Base-by-base conservation (phyloP, 2,113 vertebrate species). In the Poecile atricapillus region DNA sequence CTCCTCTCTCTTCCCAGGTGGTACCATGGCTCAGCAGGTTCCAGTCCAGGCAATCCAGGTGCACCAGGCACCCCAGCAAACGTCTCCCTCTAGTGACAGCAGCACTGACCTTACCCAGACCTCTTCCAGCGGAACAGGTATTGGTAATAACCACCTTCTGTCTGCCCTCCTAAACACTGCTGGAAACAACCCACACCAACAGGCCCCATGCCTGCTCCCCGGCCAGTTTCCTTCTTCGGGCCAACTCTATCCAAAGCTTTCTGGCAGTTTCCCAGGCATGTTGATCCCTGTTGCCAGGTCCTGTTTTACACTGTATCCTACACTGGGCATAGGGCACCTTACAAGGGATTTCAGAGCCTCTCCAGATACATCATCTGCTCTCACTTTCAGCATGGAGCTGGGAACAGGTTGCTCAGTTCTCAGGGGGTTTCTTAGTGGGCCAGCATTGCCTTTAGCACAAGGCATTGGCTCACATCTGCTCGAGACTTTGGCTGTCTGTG, bases 11-110 rank as follows among this genome's bases (percentile, higher is more conserved):
- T 97, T 85, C 33, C 3, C 95, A 99, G 99, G 99, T 93, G 98
- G 98, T 53, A 98, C 99, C 21, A 97, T 99, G 97, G 97, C 98
- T 76, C 99, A 99, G 98, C 99, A 99, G 97, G 98, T 98, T 83
- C 98, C 98, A n/a, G 98, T 99, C 56, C 99, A 99, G 98, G 98
- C 99, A 28, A 99, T 99, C 94, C 99, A 99, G 98, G 99, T 99
- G 92, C 99, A 99, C 96, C 98, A 98, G 90, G 98, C 98, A 95
- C 96, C 98, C 3, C 99, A 99, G 97, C 96, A 98, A 96, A 98
- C 98, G 96, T 98, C 99, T 96, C 98, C 98, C 92, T 98, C 97
- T 80, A 98, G 98, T 14, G 98, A 99, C 98, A 98, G 98, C 98
- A 98, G 98, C 98, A 98, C 98, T 53, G 99, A 99, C 96, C 98